Evolutionary conservation across 2,888 invertebrate species (phyloP).

Genomic region (Ochropleura leucogaster): DNA sequence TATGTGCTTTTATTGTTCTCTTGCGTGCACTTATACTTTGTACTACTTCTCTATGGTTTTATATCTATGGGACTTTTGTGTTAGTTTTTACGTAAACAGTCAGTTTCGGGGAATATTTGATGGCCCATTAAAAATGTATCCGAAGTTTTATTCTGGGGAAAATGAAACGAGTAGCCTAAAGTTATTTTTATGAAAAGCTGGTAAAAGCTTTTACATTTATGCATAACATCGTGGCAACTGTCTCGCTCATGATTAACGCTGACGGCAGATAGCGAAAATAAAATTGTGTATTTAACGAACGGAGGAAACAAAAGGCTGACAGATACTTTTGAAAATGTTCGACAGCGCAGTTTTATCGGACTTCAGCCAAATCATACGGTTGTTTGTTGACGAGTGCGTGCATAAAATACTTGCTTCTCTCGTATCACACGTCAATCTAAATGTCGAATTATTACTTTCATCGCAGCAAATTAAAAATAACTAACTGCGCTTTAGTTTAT

Average conservation of each 20-base stretch:
- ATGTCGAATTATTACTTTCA: slow-evolving; percentile 14
- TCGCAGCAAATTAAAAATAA: not conserved
- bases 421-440: slow-evolving; percentile 21
- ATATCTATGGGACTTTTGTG: slow-evolving; percentile 43
- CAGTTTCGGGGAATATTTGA: slow-evolving; percentile 28
- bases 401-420: slow-evolving; percentile 44
- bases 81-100: slow-evolving; percentile 25
- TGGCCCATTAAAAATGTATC: slow-evolving; percentile 33
- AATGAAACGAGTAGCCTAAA: slow-evolving; percentile 43
- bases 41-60: slow-evolving; percentile 46
- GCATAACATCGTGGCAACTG: slow-evolving; percentile 62
- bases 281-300: slow-evolving; percentile 62
- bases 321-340: slow-evolving; percentile 60
- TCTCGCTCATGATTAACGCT: slow-evolving; percentile 68
- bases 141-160: slow-evolving; percentile 28
- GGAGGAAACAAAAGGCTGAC: slow-evolving; percentile 63
- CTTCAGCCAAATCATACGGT: slow-evolving; percentile 51
- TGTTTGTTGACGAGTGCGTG: slow-evolving; percentile 47
- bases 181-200: slow-evolving; percentile 60
- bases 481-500: slow-evolving; percentile 1
- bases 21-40: slow-evolving; percentile 54
- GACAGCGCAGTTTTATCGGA: slow-evolving; percentile 63
- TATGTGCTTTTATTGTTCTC: slow-evolving; percentile 74
- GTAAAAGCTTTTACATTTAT: slow-evolving; percentile 72
- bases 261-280: slow-evolving; percentile 66